Conservation (phyloP, 2,888 invertebrate species). For the Amphimallon solstitiale region DNA sequence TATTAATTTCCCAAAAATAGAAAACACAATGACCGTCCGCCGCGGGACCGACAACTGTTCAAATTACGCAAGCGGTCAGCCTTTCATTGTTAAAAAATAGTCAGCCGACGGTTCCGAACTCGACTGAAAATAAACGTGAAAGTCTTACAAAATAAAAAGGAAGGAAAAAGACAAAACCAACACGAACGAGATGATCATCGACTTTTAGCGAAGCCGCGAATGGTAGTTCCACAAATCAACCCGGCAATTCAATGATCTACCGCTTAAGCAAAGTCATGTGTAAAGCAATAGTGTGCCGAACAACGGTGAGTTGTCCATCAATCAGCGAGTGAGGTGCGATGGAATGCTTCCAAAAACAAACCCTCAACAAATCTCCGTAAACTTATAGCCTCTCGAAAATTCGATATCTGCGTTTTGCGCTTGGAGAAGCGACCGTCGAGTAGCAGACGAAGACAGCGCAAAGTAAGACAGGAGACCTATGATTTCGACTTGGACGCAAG, state of each 20-base stretch:
- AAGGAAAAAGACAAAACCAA: neutral
- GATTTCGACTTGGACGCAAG: conserved; percentile 2
- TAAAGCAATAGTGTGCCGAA: conserved; percentile 30
- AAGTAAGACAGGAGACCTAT: neutral
- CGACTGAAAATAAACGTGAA: too few relatives aligned
- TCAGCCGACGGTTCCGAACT: neutral
- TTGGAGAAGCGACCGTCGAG: conserved; percentile 4
- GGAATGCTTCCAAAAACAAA: conserved; percentile 56
- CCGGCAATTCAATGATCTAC: conserved; percentile 3
- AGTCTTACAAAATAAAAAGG: too few relatives aligned
- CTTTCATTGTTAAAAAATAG: conserved; percentile 32
- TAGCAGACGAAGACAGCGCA: conserved; percentile 6
- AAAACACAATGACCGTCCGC: conserved; percentile 24
- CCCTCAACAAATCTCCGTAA: conserved; percentile 53
- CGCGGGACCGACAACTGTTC: conserved; percentile 6
- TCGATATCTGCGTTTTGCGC: conserved; percentile 39
- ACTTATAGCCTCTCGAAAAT: conserved; percentile 34
- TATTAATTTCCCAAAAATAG: conserved; percentile 24
- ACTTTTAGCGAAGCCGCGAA: conserved; percentile 3
- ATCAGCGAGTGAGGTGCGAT: conserved; percentile 44
- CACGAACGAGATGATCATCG: neutral
- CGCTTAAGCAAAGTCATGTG: neutral
- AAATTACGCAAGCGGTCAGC: conserved; percentile 14
- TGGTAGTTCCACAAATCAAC: neutral
- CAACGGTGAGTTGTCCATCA: conserved; percentile 46